Base-by-base conservation (phyloP, 2,888 invertebrate genomes). In the Drosophila anomelani region DNA sequence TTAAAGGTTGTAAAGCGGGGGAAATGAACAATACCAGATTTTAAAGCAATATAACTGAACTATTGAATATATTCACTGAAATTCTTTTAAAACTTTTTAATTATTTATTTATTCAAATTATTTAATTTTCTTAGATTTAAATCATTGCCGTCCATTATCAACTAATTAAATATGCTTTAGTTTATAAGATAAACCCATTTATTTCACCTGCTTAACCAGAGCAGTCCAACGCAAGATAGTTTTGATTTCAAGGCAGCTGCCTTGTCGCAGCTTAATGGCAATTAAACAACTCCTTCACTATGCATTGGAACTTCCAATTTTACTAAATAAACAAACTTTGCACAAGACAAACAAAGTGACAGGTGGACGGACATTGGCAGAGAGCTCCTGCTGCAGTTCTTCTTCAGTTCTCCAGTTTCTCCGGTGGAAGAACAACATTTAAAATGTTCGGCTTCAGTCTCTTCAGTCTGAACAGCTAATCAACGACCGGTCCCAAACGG, bases 221-320 rank as follows among this genome's bases (percentile, higher is more conserved):
- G 17, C 23, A 15, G 46, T 41, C 49, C 34, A 20, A 49, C 23
- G 17, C 20, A 66, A 39, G 34, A 17, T 2, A 23, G 36, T 57
- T 47, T 17, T 54, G 44, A 53, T 67, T 68, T 68, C 32, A 46
- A 1, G 26, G 66, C 64, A 29, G 56, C 49, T 74, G 75, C 55
- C 66, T 64, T 73, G 41, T 54, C 43, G 49, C 66, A 49, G 49
- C 76, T 67, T 46, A 68, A 68, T 73, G 72, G 68, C 76, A 73
- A 73, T 73, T 73, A 73, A 57, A 75, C 56, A 58, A 71, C 60
- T 70, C 20, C 57, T 49, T 20, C 44, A 53, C 39, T 39, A 29
- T 75, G 74, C 55, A 55, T 71, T 72, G 54, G 67, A 77, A 76
- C 74, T 76, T 76, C 63, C 77, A 77, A 77, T 75, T 76, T 63